Evolutionary conservation across 2,113 vertebrate genomes (phyloP).

Genomic region (Campylomormyrus numenius): DNA sequence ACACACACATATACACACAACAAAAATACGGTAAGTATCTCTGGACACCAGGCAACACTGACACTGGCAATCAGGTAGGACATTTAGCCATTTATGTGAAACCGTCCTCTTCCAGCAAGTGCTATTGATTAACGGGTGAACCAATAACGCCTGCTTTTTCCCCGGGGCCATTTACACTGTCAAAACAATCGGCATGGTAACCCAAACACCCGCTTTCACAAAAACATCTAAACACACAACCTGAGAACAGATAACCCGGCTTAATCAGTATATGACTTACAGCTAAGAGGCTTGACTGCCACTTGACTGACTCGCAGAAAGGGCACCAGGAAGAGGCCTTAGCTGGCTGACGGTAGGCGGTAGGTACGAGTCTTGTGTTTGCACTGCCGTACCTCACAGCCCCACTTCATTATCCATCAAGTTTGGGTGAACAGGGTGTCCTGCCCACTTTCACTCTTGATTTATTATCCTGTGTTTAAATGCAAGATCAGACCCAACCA

Average conservation of each 20-base stretch:
- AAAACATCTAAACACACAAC: not conserved
- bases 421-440: not conserved
- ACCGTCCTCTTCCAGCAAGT: not conserved
- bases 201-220: not conserved
- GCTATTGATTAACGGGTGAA: constrained; percentile 16
- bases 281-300: not conserved
- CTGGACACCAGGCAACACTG: not conserved
- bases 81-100: constrained; percentile 13
- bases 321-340: not conserved
- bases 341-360: not conserved
- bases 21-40: not conserved
- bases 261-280: not conserved
- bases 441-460: not conserved
- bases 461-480: not conserved
- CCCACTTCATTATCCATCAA: not conserved
- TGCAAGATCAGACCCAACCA: constrained; percentile 4
- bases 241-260: not conserved
- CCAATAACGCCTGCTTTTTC: not conserved
- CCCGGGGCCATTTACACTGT: not conserved
- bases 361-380: not conserved
- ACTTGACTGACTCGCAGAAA: not conserved
- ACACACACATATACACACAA: no score
- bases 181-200: not conserved
- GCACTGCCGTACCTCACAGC: not conserved
- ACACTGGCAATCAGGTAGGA: not conserved